Evolutionary conservation across 1,140 invertebrate species (phyloP), one percentile per base, ranked within the genome.

Genomic region (Drosophila sucinea): DNA sequence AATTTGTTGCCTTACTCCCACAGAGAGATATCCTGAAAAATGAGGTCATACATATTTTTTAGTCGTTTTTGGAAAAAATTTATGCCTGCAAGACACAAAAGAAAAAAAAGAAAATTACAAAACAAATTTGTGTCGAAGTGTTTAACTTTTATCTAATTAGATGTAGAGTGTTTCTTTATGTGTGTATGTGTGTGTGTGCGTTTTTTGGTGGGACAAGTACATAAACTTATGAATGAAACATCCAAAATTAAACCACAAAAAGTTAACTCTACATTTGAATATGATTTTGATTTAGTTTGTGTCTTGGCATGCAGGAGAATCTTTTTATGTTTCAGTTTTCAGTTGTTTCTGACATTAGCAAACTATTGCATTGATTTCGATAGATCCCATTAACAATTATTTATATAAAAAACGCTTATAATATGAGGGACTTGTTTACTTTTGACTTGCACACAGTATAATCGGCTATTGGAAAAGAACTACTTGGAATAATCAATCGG

Each of bases 1-100:
- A 81, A 86, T 91, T 63, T 91, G 90, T 83, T 91, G 91, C 89
- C 89, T 92, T 91, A 92, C 84, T 90, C 90, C 91, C 91, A 92
- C 81, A 92, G 90, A 85, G 91, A 92, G 91, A 91, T 90, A 91
- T 92, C 91, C 91, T 92, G 91, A 92, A 92, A 92, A 91, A 92
- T 77, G 81, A 91, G 79, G 73, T 91, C 87, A 92, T 92, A 92
- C 78, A 92, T 77, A 92, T 91, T 89, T 92, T 92, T 92, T 91
- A 92, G 83, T 92, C 90, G 91, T 77, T 91, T 92, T 81, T 92
- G 90, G 82, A 92, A 90, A 92, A 86, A 91, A 90, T 92, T 90
- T 78, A 92, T 71, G 86, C 91, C 91, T 92, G 91, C 77, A 92
- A 92, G 79, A 92, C 82, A 91, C 84, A 84, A 91, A 81, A 85